A percentile compares a stretch with the other conserved stretches of the same genome.
Evolutionary conservation across 2,113 vertebrate genomes (phyloP).

Genomic region (Boulengeromyrus knoepffleri): DNA sequence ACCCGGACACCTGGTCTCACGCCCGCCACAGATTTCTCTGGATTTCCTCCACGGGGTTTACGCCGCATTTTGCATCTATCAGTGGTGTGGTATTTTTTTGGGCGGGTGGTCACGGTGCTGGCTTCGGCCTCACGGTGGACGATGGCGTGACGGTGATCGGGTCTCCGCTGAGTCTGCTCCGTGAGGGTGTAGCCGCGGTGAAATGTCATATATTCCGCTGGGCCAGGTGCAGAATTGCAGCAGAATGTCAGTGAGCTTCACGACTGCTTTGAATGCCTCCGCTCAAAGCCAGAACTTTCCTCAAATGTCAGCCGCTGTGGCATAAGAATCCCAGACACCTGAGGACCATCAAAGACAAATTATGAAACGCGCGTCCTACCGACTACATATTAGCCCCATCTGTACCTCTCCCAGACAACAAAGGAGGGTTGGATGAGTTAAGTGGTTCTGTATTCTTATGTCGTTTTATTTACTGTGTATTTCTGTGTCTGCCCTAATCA

Average conservation of each 20-base stretch:
- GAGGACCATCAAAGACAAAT: neutral
- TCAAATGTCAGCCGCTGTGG: constrained; percentile 13
- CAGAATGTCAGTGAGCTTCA: constrained; percentile 15
- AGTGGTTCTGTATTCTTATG: neutral
- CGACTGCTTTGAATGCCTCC: constrained; percentile 2
- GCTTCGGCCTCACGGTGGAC: neutral
- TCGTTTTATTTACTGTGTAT: neutral
- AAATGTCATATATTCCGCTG: constrained; percentile 22
- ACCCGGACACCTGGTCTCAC: neutral
- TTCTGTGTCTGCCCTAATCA: neutral
- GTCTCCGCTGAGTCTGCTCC: neutral
- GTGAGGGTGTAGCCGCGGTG: neutral
- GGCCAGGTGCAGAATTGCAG: neutral
- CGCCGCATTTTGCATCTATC: neutral
- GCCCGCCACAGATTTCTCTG: neutral
- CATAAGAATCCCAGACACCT: neutral
- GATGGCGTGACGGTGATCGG: neutral
- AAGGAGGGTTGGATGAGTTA: neutral
- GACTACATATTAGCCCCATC: neutral
- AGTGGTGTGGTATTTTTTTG: neutral
- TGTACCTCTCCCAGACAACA: neutral
- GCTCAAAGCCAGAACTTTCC: neutral
- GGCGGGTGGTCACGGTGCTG: neutral
- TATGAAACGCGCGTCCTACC: neutral
- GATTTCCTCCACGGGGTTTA: neutral